These are phyloP conservation scores for Drosophila cardini DNA, from an alignment of 1,140 invertebrate genomes.

Conservation along the genomic window DNA sequence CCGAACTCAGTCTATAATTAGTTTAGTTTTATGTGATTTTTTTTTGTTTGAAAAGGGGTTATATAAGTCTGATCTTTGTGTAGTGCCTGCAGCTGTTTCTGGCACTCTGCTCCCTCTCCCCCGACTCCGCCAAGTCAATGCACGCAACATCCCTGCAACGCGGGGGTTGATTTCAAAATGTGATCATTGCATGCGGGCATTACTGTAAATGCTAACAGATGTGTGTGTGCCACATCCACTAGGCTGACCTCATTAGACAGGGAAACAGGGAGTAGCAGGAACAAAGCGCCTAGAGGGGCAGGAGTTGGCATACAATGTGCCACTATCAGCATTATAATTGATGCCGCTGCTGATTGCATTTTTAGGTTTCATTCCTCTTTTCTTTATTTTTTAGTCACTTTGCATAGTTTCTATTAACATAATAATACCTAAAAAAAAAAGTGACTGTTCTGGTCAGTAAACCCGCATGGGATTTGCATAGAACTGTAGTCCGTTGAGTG, in stretches of 20 bases:
- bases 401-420: constrained; percentile 41
- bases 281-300: background rate
- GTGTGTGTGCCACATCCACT: constrained; percentile 63
- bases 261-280: constrained; percentile 23
- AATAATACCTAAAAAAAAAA: constrained; percentile 1
- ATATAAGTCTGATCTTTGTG: constrained; percentile 18
- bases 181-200: constrained; percentile 70
- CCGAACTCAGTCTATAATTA: constrained; percentile 38
- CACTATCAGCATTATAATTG: constrained; percentile 39
- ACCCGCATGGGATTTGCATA: constrained; percentile 33
- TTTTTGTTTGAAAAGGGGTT: constrained; percentile 16
- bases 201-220: constrained; percentile 73
- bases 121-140: constrained; percentile 20
- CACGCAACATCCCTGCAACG: constrained; percentile 55
- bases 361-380: constrained; percentile 10
- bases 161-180: constrained; percentile 73
- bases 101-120: background rate
- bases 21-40: constrained; percentile 45
- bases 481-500: constrained; percentile 11
- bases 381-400: constrained; percentile 24
- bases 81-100: constrained; percentile 46
- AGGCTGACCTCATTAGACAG: constrained; percentile 71
- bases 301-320: constrained; percentile 39
- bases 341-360: constrained; percentile 41
- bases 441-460: constrained; percentile 41